These are phyloP conservation scores for Poeciliopsis infans DNA, from an alignment of 2,797 vertebrate genomes.

Conservation along the genomic window DNA sequence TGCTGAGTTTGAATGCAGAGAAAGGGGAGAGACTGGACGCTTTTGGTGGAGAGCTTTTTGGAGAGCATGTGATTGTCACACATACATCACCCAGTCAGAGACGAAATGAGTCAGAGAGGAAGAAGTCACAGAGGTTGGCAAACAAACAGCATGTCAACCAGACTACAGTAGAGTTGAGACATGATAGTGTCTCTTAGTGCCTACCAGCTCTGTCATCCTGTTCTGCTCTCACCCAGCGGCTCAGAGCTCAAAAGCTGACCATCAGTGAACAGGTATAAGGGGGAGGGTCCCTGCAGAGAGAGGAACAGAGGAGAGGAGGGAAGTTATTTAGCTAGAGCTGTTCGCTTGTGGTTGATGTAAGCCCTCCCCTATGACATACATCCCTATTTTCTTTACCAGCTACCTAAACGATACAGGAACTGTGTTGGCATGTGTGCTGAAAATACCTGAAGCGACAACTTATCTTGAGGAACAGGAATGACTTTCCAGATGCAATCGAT, in stretches of 20 bases:
- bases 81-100: conserved; percentile 18
- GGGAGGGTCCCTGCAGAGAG: conserved; percentile 49
- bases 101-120: conserved; percentile 55
- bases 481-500: conserved; percentile 46
- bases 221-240: neutral
- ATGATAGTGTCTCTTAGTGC: conserved; percentile 10
- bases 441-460: conserved; percentile 37
- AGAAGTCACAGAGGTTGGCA: conserved; percentile 39
- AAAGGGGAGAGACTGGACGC: conserved; percentile 11
- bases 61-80: conserved; percentile 36
- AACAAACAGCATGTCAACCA: conserved; percentile 30
- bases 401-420: neutral
- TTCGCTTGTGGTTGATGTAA: conserved; percentile 34
- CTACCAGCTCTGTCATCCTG: conserved; percentile 7
- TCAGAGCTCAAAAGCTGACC: conserved; percentile 24
- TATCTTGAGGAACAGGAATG: conserved; percentile 48
- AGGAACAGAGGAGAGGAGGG: conserved; percentile 58
- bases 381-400: conserved; percentile 22
- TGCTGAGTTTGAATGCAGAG: neutral
- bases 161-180: conserved; percentile 22
- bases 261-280: conserved; percentile 60
- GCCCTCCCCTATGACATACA: conserved; percentile 24
- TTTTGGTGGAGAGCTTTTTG: neutral
- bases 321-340: conserved; percentile 50
- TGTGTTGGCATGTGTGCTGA: conserved; percentile 18